These are phyloP conservation scores for Salmo trutta DNA, from an alignment of 2,797 vertebrate species.

Conservation along the genomic window DNA sequence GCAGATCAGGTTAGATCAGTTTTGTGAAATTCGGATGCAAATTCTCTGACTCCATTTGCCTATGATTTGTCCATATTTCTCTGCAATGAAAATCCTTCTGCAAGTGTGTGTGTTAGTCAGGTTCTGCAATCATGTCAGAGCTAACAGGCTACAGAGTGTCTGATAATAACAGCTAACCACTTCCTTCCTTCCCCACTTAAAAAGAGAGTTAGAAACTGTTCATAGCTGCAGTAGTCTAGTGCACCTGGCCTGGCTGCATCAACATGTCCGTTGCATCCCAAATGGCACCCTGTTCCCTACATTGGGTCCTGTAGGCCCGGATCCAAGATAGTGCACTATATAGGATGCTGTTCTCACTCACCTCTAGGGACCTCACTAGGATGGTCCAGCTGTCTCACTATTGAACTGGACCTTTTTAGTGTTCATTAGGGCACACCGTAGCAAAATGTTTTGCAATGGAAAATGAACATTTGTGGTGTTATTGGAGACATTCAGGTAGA, in stretches of 20 bases:
- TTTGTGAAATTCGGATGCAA: not conserved
- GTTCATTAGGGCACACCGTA: not conserved
- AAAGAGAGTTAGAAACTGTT: conserved; percentile 8
- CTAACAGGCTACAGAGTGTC: conserved; percentile 24
- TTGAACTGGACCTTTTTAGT: not conserved
- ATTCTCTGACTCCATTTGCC: conserved; percentile 22
- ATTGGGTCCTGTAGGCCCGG: too few relatives aligned
- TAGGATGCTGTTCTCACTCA: too few relatives aligned
- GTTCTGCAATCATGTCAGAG: conserved; percentile 11
- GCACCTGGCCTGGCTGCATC: conserved; percentile 8
- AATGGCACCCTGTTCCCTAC: too few relatives aligned
- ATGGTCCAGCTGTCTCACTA: not conserved
- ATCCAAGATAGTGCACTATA: too few relatives aligned
- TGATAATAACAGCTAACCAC: conserved; percentile 57
- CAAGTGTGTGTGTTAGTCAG: conserved; percentile 10
- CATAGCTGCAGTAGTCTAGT: conserved; percentile 26
- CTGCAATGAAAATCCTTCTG: not conserved
- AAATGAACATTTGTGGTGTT: too few relatives aligned
- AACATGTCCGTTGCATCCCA: not conserved
- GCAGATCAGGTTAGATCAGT: conserved; percentile 1
- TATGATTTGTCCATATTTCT: not conserved
- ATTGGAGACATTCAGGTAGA: too few relatives aligned
- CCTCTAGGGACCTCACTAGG: not conserved
- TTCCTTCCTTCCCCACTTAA: conserved; percentile 56
- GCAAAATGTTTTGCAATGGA: too few relatives aligned